These are phyloP conservation scores for Seriola dumerili DNA, from an alignment of 2,113 vertebrate genomes.

Conservation along the genomic window DNA sequence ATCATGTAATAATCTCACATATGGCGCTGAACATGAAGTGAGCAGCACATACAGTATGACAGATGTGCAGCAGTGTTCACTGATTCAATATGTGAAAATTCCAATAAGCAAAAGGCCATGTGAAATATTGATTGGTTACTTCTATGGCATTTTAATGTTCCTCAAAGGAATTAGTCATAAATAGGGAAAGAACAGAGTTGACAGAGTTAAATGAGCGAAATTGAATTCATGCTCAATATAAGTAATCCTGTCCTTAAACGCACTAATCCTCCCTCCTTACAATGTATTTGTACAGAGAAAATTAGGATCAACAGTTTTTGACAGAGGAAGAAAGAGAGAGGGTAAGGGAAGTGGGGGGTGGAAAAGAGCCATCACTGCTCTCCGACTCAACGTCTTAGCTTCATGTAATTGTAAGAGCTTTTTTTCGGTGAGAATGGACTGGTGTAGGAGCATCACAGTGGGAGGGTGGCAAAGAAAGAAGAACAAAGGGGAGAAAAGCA, in stretches of 20 bases:
- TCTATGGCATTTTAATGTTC: conserved; percentile 21
- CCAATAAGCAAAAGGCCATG: conserved; percentile 35
- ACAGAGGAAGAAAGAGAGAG: neutral
- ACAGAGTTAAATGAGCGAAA: conserved; percentile 17
- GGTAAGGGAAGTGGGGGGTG: neutral
- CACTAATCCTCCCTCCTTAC: conserved; percentile 27
- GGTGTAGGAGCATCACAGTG: neutral
- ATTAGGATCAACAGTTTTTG: conserved; percentile 27
- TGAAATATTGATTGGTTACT: conserved; percentile 52
- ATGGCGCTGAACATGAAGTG: neutral
- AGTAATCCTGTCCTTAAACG: conserved; percentile 22
- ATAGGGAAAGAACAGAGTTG: neutral
- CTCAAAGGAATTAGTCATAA: conserved; percentile 28
- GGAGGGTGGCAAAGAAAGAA: neutral
- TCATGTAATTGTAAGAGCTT: conserved; percentile 38
- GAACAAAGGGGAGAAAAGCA: neutral
- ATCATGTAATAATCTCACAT: neutral
- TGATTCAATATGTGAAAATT: conserved; percentile 26
- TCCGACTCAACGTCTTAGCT: conserved; percentile 22
- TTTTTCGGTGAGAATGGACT: conserved; percentile 26
- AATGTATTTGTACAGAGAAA: conserved; percentile 20
- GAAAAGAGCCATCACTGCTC: neutral
- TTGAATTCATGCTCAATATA: conserved; percentile 25
- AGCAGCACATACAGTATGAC: neutral
- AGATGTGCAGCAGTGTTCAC: conserved; percentile 9